Conservation (phyloP, 2,113 vertebrate genomes). For the human region DNA sequence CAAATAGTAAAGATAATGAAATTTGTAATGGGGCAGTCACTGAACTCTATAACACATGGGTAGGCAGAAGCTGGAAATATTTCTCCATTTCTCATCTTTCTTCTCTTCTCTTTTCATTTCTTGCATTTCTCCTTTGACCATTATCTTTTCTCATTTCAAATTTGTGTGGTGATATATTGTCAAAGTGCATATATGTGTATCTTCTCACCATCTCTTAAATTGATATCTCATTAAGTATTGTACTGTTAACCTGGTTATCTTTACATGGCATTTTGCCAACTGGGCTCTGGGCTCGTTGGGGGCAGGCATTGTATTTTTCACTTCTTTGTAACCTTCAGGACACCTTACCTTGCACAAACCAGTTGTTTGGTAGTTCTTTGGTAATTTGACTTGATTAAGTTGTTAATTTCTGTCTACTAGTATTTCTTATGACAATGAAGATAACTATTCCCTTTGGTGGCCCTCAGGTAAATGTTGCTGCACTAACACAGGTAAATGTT, state of each 20-base stretch:
- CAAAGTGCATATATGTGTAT: background rate
- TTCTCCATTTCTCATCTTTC: background rate
- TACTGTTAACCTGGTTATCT: background rate
- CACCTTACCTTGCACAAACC: background rate
- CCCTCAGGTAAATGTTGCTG: background rate
- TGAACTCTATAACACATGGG: background rate
- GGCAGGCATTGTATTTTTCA: background rate
- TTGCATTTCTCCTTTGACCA: background rate
- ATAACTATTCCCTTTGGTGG: background rate
- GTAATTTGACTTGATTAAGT: background rate
- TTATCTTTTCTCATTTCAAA: background rate
- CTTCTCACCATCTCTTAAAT: background rate
- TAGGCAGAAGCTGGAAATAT: background rate
- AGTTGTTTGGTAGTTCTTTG: background rate
- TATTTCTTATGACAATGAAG: background rate
- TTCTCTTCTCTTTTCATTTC: background rate
- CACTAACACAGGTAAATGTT: background rate
- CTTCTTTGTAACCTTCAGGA: background rate
- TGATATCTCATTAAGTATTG: background rate
- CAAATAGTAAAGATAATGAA: background rate
- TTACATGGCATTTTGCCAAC: background rate
- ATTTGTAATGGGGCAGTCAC: background rate
- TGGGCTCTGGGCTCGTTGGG: background rate
- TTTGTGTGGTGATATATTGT: background rate
- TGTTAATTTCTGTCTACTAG: background rate